Evolutionary conservation across 2,113 vertebrate genomes (phyloP).

Genomic region (Chloropsis cyanopogon): DNA sequence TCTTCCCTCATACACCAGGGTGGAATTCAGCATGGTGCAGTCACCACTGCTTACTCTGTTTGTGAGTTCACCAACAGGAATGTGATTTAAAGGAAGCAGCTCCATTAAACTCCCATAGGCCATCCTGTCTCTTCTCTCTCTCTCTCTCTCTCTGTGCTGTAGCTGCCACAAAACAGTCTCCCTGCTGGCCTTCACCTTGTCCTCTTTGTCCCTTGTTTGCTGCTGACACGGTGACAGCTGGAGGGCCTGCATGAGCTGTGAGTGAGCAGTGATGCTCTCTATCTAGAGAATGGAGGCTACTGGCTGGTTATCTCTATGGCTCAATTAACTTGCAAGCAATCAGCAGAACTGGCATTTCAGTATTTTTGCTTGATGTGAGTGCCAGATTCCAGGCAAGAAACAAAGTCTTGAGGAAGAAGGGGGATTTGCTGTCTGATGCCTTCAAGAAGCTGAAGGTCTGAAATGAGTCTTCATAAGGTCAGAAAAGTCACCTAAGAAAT

Average conservation of each 20-base stretch:
- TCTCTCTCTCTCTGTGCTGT: neutral
- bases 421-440: neutral
- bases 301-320: neutral
- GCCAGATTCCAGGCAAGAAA: neutral
- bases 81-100: neutral
- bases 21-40: neutral
- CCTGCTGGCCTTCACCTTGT: neutral
- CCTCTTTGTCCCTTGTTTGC: neutral
- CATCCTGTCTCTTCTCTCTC: neutral
- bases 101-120: neutral
- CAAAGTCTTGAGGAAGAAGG: neutral
- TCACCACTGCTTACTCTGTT: neutral
- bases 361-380: neutral
- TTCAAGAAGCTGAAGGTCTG: slow-evolving; percentile 3
- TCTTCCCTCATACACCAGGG: neutral
- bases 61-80: neutral
- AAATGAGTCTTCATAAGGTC: neutral
- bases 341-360: neutral
- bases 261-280: neutral
- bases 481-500: slow-evolving; percentile 1
- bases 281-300: neutral
- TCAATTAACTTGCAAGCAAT: neutral
- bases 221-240: neutral
- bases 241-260: neutral
- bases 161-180: neutral